Evolutionary conservation across 2,888 invertebrate genomes (phyloP).

Genomic region (Yponomeuta cagnagella): DNA sequence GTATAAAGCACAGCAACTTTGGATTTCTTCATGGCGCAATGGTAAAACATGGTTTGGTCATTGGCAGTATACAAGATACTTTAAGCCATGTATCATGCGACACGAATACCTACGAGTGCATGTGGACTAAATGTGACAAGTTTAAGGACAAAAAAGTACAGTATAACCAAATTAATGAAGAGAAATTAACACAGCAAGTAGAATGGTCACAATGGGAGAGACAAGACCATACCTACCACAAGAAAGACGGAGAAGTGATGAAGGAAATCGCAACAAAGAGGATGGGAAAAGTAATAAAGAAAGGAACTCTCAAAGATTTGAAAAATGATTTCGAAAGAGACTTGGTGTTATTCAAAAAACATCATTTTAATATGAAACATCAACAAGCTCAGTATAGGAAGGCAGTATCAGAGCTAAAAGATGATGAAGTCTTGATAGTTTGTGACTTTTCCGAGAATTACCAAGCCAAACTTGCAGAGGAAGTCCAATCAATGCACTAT

Average conservation of each 20-base stretch:
- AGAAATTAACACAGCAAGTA: no score
- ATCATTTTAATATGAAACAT: constrained; percentile 12
- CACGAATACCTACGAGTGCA: no score
- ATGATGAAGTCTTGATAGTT: constrained; percentile 18
- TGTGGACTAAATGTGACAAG: no score
- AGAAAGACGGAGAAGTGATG: neutral
- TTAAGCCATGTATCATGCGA: no score
- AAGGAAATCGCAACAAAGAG: neutral
- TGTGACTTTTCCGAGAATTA: constrained; percentile 24
- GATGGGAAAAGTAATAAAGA: constrained; percentile 2
- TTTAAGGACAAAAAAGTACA: no score
- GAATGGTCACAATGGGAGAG: no score
- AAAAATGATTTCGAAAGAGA: constrained; percentile 12
- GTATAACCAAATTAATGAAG: no score
- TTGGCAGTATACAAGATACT: no score
- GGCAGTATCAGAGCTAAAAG: constrained; percentile 1
- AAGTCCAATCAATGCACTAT: constrained; percentile 11
- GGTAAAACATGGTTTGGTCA: no score
- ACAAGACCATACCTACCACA: constrained; percentile 13
- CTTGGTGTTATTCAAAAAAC: constrained; percentile 14
- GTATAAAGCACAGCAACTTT: constrained; percentile 21
- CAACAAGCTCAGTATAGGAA: constrained; percentile 15
- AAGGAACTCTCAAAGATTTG: constrained; percentile 4
- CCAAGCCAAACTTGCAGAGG: constrained; percentile 18
- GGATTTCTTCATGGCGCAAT: constrained; percentile 6